Evolutionary conservation across 2,113 vertebrate genomes (phyloP).

Genomic region (Myotis brandtii): DNA sequence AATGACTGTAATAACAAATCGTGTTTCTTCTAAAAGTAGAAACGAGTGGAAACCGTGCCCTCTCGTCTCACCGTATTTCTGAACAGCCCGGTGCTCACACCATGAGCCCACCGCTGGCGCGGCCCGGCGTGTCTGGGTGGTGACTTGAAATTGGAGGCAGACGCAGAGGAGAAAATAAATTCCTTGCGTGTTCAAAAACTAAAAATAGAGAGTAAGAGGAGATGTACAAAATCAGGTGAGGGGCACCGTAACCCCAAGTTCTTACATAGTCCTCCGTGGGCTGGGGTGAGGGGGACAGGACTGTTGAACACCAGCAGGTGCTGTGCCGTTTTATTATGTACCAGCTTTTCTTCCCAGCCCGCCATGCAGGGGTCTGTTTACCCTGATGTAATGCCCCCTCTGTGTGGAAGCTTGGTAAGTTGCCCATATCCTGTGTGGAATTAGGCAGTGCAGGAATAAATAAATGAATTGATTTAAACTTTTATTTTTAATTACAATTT

Average conservation of each 20-base stretch:
- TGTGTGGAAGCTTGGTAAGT: neutral
- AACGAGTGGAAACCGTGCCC: neutral
- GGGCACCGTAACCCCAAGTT: neutral
- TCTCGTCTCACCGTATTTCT: fast-evolving
- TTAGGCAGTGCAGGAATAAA: neutral
- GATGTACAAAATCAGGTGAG: too few species aligned
- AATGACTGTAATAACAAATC: neutral
- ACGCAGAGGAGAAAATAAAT: neutral
- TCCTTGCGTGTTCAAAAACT: neutral
- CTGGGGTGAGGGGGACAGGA: fast-evolving
- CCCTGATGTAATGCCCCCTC: neutral
- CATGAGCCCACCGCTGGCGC: neutral
- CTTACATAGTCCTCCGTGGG: fast-evolving
- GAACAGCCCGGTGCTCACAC: neutral
- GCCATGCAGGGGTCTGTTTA: too few species aligned
- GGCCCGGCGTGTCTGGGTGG: neutral
- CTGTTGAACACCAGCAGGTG: fast-evolving
- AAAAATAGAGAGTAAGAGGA: neutral
- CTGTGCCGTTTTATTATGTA: fast-evolving
- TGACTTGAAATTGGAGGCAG: neutral
- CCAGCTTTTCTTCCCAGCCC: neutral
- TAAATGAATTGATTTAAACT: neutral
- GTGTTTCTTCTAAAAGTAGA: neutral
- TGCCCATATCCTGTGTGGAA: neutral
- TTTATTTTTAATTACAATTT: neutral